phyloP scores from a whole-genome alignment of 1,140 invertebrate species.

The Ruditapes philippinarum region DNA sequence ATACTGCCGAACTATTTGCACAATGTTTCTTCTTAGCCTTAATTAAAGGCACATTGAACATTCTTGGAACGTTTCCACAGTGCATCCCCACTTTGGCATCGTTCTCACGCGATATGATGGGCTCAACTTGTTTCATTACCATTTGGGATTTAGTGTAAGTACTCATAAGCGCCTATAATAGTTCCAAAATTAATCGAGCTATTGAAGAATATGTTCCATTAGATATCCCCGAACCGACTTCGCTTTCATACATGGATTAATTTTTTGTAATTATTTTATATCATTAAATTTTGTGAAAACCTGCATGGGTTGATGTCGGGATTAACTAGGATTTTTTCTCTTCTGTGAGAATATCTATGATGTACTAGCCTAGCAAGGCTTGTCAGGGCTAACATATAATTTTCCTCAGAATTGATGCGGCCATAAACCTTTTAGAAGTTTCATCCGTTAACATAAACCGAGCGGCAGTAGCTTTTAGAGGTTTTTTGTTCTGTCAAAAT shows the following conservation, averaged over 20 bases:
- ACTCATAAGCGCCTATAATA: background rate
- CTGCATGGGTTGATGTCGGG: background rate
- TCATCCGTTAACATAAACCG: conserved; percentile 21
- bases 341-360: conserved; percentile 13
- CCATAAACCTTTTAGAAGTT: conserved; percentile 37
- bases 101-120: background rate
- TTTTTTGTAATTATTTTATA: background rate
- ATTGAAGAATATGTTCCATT: background rate
- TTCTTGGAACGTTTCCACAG: background rate
- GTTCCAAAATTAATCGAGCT: conserved; percentile 3
- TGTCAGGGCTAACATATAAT: background rate
- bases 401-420: conserved; percentile 5
- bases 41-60: conserved; percentile 30
- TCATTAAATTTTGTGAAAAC: background rate
- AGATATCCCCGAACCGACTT: background rate
- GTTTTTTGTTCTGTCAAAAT: conserved; percentile 23
- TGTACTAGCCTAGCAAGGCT: background rate
- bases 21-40: background rate
- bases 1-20: conserved; percentile 3
- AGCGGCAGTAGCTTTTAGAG: background rate
- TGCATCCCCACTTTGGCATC: background rate
- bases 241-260: background rate
- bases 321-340: conserved; percentile 26
- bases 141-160: conserved; percentile 2
- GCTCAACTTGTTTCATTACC: conserved; percentile 31